These are phyloP conservation scores for Reticulitermes speratus DNA, from an alignment of 1,140 invertebrate species.

Conservation along the genomic window DNA sequence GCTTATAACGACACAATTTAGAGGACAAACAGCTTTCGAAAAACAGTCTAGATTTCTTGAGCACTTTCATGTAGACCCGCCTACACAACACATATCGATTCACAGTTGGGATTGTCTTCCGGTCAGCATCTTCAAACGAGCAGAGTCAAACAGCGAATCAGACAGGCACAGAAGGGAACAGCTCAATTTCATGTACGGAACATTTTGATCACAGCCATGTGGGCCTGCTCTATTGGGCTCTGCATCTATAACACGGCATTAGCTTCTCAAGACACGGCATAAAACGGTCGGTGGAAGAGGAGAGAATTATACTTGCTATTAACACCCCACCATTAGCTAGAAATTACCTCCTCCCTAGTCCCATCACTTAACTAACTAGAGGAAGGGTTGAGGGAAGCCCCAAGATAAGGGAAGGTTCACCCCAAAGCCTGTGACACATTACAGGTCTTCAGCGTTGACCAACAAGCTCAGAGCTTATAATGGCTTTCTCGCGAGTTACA, in stretches of 20 bases:
- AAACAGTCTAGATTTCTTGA: too few species aligned
- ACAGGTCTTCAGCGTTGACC: background rate
- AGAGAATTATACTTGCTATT: slow-evolving; percentile 17
- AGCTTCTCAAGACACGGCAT: background rate
- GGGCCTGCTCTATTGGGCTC: background rate
- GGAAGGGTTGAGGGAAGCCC: slow-evolving; percentile 7
- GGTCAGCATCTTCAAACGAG: background rate
- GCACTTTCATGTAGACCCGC: too few species aligned
- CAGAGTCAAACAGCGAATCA: background rate
- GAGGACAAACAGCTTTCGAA: too few species aligned
- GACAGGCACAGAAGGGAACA: background rate
- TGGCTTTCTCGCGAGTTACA: background rate
- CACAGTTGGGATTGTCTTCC: background rate
- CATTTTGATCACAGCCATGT: slow-evolving; percentile 9
- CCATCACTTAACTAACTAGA: slow-evolving; percentile 9
- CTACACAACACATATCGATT: background rate
- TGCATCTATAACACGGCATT: background rate
- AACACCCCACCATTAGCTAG: slow-evolving; percentile 14
- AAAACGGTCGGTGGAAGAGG: background rate
- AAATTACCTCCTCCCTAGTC: background rate
- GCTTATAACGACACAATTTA: too few species aligned
- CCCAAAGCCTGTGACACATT: slow-evolving; percentile 9
- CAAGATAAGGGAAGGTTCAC: slow-evolving; percentile 14
- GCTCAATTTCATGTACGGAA: background rate
- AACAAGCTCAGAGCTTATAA: background rate